Evolutionary conservation across 2,888 invertebrate genomes (phyloP).

Genomic region (Serripes groenlandicus): DNA sequence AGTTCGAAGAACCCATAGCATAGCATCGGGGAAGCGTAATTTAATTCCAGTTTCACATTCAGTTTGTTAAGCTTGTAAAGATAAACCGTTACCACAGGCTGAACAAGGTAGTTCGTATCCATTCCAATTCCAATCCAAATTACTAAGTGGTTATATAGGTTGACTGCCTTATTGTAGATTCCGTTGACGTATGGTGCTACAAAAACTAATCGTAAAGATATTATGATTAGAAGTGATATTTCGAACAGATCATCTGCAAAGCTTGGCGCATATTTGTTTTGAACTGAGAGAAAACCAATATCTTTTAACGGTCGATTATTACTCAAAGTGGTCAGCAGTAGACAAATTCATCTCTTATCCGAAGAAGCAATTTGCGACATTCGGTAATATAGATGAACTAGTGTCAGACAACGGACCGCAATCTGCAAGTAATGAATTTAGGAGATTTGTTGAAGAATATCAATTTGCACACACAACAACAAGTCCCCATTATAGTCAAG

Average conservation of each 20-base stretch:
- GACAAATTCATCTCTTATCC: constrained; percentile 45
- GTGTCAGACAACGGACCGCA: constrained; percentile 50
- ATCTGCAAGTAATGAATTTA: constrained; percentile 29
- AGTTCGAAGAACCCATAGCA: no score
- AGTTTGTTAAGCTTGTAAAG: no score
- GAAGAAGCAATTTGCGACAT: constrained; percentile 46
- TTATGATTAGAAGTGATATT: constrained; percentile 50
- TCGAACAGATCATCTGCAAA: constrained; percentile 59
- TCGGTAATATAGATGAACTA: constrained; percentile 31
- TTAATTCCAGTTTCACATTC: no score
- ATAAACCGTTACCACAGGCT: no score
- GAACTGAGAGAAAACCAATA: constrained; percentile 45
- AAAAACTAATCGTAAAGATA: constrained; percentile 37
- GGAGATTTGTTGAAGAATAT: constrained; percentile 24
- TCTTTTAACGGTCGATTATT: constrained; percentile 54
- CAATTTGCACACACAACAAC: constrained; percentile 38
- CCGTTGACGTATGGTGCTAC: no score
- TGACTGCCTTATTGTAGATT: no score
- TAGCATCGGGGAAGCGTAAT: no score
- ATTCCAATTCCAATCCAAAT: no score
- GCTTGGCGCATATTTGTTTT: constrained; percentile 60
- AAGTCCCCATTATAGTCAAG: constrained; percentile 24
- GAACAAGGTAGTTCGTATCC: no score
- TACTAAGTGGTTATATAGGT: no score
- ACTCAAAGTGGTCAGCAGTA: constrained; percentile 55